Conservation (phyloP, 2,888 invertebrate genomes). For the Meloe dianella region DNA sequence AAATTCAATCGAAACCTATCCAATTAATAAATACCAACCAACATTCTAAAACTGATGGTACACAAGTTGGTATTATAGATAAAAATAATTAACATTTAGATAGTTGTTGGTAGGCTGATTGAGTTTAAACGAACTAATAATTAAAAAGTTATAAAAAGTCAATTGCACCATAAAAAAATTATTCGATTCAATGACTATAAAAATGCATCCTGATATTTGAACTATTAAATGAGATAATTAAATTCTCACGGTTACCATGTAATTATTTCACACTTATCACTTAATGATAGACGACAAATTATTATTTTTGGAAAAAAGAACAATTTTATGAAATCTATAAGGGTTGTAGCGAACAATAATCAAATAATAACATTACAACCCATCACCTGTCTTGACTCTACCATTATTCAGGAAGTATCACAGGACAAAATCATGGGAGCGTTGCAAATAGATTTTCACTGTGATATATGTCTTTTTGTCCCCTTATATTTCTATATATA, state of each 20-base stretch:
- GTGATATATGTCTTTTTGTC: conserved; percentile 16
- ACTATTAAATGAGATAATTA: not conserved
- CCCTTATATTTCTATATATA: too few species aligned
- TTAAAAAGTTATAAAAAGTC: not conserved
- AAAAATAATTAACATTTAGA: not conserved
- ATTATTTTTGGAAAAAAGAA: not conserved
- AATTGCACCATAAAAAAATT: not conserved
- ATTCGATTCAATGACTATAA: conserved; percentile 2
- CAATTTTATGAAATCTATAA: not conserved
- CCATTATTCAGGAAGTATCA: conserved; percentile 30
- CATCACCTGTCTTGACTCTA: conserved; percentile 27
- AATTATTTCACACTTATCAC: not conserved
- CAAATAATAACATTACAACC: conserved; percentile 12
- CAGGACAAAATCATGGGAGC: conserved; percentile 26
- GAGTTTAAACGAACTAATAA: conserved; percentile 4
- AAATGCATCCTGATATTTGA: not conserved
- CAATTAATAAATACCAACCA: conserved; percentile 44
- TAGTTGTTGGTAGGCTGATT: conserved; percentile 2
- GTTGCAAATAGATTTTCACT: conserved; percentile 25
- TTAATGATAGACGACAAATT: not conserved
- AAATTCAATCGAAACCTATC: conserved; percentile 30
- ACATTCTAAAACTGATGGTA: conserved; percentile 34
- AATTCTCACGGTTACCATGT: not conserved
- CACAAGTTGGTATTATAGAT: not conserved
- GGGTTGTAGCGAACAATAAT: not conserved